phyloP scores from a whole-genome alignment of 1,140 invertebrate genomes.

The Olivierus martensii region DNA sequence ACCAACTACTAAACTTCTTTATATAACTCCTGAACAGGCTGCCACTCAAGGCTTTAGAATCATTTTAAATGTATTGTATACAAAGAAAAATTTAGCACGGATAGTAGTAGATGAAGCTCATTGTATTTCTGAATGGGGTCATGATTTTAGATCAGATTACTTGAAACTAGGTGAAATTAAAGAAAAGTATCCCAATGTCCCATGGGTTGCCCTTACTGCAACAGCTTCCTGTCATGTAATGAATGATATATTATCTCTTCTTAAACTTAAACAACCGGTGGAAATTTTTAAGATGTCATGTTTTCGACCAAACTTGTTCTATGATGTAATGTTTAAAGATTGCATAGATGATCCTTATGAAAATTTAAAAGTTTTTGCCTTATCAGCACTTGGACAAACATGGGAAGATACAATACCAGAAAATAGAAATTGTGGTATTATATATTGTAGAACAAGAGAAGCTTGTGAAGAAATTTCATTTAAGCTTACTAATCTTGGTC shows the following conservation, averaged over 20 bases:
- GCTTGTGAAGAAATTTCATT: constrained; percentile 46
- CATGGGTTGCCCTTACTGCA: constrained; percentile 86
- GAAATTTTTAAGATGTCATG: constrained; percentile 43
- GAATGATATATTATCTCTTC: constrained; percentile 40
- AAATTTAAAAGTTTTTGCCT: constrained; percentile 51
- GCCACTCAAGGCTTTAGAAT: constrained; percentile 8
- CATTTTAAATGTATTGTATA: constrained; percentile 31
- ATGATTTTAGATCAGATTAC: constrained; percentile 93
- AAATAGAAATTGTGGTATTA: constrained; percentile 54
- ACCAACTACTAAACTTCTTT: constrained; percentile 64
- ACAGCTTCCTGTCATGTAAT: constrained; percentile 52
- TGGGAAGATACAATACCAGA: constrained; percentile 28
- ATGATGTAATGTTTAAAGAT: constrained; percentile 65
- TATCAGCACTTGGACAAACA: constrained; percentile 24
- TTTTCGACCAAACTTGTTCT: constrained; percentile 51
- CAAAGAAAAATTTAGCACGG: constrained; percentile 39
- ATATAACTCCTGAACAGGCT: constrained; percentile 84
- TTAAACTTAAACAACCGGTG: constrained; percentile 39
- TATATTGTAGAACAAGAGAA: constrained; percentile 52
- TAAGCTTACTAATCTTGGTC: constrained; percentile 37
- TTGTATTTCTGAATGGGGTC: constrained; percentile 95
- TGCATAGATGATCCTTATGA: constrained; percentile 56
- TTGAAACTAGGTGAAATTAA: constrained; percentile 65
- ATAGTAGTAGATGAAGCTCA: constrained; percentile 89
- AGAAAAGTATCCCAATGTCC: constrained; percentile 49